Evolutionary conservation across 2,113 vertebrate species (phyloP), one percentile per base, ranked within the genome.

Genomic region (Varanus komodoensis): DNA sequence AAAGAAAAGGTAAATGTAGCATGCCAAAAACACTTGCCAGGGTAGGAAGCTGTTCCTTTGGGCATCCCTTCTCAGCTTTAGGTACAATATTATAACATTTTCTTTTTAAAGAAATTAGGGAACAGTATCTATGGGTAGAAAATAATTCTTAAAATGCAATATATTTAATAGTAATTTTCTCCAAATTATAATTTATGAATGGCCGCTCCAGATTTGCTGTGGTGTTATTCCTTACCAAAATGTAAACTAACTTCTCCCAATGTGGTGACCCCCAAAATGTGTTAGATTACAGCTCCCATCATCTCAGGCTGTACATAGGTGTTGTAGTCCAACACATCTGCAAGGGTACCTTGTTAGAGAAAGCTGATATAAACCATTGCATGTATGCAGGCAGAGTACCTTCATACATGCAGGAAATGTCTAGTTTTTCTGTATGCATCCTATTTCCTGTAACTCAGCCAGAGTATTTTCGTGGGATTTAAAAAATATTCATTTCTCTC

Each of bases 311-410:
- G 61, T 2, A 19, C 3, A 64, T 64, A 19, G 61, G 61, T 19
- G 61, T 19, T 64, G 61, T 64, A 64, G 61, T 64, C 61, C 19
- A 21, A 64, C 61, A 64, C 61, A 64, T 64, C 61, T 64, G 38
- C 3, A 5, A 64, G 61, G 19, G 5, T 21, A 64, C 17, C 61
- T 4, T 3, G 61, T 19, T 64, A 19, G 61, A 64, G 17, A 64
- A 61, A 19, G 61, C 61, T 64, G 17, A 64, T 64, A 64, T 64
- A 64, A 64, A 19, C 89, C 25, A 71, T 91, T 91, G 92, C 91
- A 92, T 92, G 93, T 82, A 89, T 87, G 73, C 48, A 94, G 94
- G 93, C 94, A 94, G 92, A 87, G 94, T 50, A 92, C 86, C 92
- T 85, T 89, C 93, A 92, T 91, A 86, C 71, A 82, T 93, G 34